Conservation (phyloP, 2,888 invertebrate species). For the Lepidonotus clava region DNA sequence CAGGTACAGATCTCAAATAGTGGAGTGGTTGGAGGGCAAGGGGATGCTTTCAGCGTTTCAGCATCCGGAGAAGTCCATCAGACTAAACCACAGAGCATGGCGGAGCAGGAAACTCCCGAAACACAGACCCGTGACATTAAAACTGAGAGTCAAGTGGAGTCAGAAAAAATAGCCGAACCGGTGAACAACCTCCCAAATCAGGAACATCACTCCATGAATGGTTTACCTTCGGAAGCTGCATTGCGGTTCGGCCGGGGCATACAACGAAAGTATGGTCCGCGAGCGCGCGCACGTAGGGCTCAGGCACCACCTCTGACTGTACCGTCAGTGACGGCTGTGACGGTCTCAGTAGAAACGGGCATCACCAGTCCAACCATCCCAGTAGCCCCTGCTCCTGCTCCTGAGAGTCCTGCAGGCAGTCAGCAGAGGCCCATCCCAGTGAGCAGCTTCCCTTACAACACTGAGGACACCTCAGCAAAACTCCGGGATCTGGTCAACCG, state of each 20-base stretch:
- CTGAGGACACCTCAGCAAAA: not conserved
- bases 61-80: not conserved
- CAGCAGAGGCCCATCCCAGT: not conserved
- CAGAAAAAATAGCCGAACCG: too few relatives aligned
- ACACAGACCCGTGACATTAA: not conserved
- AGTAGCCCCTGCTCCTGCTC: too few relatives aligned
- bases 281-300: not conserved
- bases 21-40: too few relatives aligned
- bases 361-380: not conserved
- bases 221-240: not conserved
- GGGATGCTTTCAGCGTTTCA: not conserved
- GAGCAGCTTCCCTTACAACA: not conserved
- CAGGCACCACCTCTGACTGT: not conserved
- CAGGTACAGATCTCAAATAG: too few relatives aligned
- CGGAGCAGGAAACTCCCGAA: not conserved
- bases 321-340: not conserved
- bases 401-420: not conserved
- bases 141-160: too few relatives aligned
- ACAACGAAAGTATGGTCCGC: constrained; percentile 6
- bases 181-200: too few relatives aligned
- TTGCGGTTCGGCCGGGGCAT: not conserved
- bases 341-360: not conserved
- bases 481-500: not conserved
- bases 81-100: not conserved
- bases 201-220: too few relatives aligned